Evolutionary conservation across 2,113 vertebrate genomes (phyloP).

Genomic region (Morone saxatilis): DNA sequence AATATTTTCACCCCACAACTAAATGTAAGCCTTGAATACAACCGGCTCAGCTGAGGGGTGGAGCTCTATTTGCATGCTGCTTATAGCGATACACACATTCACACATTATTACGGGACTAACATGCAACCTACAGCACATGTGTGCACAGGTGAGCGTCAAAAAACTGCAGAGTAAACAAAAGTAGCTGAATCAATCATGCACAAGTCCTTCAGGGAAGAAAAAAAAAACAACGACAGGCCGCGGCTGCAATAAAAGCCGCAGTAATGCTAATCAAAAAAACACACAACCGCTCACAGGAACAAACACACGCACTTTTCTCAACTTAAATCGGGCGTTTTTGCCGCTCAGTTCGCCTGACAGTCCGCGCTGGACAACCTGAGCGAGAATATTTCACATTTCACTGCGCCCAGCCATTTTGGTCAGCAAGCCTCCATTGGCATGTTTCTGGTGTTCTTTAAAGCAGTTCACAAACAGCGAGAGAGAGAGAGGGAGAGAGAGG

Average conservation of each 20-base stretch:
- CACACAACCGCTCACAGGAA: background rate
- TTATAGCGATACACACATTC: background rate
- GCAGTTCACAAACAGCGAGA: conserved; percentile 35
- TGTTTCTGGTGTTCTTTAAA: conserved; percentile 70
- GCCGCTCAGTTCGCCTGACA: conserved; percentile 37
- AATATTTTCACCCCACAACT: background rate
- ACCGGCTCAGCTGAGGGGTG: conserved; percentile 61
- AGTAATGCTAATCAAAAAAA: conserved; percentile 2
- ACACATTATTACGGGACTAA: background rate
- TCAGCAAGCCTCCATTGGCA: conserved; percentile 81
- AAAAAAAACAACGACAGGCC: conserved; percentile 54
- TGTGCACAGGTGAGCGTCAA: background rate
- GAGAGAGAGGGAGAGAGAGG: background rate
- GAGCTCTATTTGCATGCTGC: conserved; percentile 51
- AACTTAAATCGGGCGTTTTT: background rate
- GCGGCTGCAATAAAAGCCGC: conserved; percentile 35
- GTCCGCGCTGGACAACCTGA: conserved; percentile 43
- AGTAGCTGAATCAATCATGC: conserved; percentile 52
- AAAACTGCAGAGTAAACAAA: conserved; percentile 12
- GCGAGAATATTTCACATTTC: conserved; percentile 81
- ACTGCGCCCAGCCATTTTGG: conserved; percentile 85
- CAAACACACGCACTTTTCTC: conserved; percentile 29
- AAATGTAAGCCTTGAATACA: background rate
- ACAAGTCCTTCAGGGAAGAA: conserved; percentile 28
- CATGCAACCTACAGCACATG: background rate